These are phyloP conservation scores for Aurelia aurita complex sp. Pacific DNA, from an alignment of 30 jellyfish, hydroid and myxozoan genomes.

Conservation along the genomic window DNA sequence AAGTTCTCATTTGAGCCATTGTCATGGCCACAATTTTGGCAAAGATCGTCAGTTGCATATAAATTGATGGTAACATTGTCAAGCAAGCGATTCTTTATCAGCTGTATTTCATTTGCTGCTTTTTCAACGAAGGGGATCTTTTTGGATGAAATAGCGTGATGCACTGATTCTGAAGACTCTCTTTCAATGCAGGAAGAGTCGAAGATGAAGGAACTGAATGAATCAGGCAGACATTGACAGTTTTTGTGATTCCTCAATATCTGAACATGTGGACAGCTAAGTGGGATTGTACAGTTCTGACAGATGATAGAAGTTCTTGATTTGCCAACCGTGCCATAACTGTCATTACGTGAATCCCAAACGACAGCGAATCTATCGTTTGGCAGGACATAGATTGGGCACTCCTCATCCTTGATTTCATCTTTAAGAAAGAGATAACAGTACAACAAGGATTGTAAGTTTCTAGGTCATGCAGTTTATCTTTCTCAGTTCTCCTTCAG, in stretches of 20 bases:
- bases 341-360: neutral
- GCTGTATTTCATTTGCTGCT: neutral
- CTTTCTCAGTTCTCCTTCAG: too few relatives aligned
- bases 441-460: neutral
- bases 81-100: neutral
- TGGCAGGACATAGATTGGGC: slow-evolving; percentile 1
- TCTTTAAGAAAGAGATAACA: neutral
- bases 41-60: neutral
- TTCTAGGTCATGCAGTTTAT: too few relatives aligned
- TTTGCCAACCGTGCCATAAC: slow-evolving; percentile 6
- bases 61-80: neutral
- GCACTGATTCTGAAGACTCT: neutral
- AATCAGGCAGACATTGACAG: neutral
- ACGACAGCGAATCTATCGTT: neutral
- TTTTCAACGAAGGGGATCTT: neutral
- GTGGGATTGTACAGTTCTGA: neutral
- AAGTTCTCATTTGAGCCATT: neutral
- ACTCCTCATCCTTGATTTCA: slow-evolving; percentile 5
- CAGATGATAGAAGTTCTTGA: neutral
- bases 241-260: neutral
- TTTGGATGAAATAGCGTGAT: neutral
- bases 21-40: slow-evolving; percentile 1
- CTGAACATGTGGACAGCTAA: slow-evolving; percentile 6
- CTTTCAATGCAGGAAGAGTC: neutral
- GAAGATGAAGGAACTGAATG: slow-evolving; percentile 2